Conservation (phyloP, 92 coral and sea anemone species). For the Phymanthus crucifer region DNA sequence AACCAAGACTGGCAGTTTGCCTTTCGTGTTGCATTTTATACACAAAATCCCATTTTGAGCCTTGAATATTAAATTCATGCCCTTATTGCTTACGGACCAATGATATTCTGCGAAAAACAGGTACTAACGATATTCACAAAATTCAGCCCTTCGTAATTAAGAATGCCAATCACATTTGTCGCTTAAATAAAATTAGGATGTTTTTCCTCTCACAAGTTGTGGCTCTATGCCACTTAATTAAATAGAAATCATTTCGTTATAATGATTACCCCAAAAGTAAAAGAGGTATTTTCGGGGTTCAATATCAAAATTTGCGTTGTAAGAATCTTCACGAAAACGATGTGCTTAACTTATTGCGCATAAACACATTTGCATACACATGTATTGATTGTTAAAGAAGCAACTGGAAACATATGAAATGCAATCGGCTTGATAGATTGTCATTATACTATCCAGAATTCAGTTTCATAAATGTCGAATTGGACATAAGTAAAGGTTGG, state of each 20-base stretch:
- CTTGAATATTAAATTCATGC: not conserved
- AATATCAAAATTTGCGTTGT: no score
- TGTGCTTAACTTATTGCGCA: no score
- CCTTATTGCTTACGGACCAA: not conserved
- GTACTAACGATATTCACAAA: not conserved
- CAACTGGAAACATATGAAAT: not conserved
- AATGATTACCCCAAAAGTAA: not conserved
- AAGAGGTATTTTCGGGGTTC: not conserved
- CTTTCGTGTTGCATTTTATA: not conserved
- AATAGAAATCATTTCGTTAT: not conserved
- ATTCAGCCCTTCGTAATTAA: not conserved
- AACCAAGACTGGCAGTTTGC: slow-evolving; percentile 41
- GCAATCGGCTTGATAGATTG: no score
- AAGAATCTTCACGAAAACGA: no score
- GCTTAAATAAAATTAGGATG: not conserved
- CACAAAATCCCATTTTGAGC: not conserved
- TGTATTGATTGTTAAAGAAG: not conserved
- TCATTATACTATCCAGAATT: not conserved
- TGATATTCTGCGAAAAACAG: not conserved
- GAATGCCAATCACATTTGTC: not conserved
- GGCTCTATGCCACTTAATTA: not conserved
- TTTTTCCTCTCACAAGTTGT: not conserved
- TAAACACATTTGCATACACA: no score
- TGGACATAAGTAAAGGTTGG: no score
- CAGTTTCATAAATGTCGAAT: not conserved